Conservation (phyloP, 2,113 vertebrate genomes). For the Pituophis catenifer region DNA sequence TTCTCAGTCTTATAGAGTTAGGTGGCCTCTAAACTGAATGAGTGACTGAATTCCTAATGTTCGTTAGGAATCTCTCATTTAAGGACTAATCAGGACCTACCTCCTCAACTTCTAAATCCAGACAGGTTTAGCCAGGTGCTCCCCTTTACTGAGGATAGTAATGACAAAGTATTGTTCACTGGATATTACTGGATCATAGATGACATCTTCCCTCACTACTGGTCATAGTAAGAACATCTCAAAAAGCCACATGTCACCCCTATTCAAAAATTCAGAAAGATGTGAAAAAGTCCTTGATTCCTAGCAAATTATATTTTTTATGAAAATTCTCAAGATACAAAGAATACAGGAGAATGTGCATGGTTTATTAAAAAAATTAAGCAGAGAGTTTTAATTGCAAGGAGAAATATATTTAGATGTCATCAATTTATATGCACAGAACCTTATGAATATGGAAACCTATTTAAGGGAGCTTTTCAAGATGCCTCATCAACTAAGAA, state of each 20-base stretch:
- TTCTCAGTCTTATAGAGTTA: not conserved
- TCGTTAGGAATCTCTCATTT: not conserved
- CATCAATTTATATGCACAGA: conserved; percentile 44
- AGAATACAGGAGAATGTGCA: not conserved
- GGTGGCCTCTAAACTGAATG: not conserved
- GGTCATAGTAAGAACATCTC: not conserved
- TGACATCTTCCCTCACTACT: not conserved
- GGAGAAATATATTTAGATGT: conserved; percentile 52
- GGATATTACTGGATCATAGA: not conserved
- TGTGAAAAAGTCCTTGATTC: not conserved
- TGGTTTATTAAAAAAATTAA: fast-evolving
- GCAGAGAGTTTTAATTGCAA: conserved; percentile 45
- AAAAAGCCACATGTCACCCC: not conserved
- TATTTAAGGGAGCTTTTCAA: conserved; percentile 42
- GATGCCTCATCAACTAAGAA: conserved; percentile 58
- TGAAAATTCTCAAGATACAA: not conserved
- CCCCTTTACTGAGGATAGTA: not conserved
- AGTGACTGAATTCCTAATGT: not conserved
- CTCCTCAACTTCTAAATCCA: not conserved
- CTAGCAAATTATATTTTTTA: not conserved
- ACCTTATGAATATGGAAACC: conserved; percentile 65
- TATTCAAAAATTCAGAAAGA: not conserved
- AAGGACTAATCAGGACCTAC: not conserved
- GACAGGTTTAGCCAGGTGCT: not conserved
- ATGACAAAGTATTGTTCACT: not conserved